Conservation (phyloP, 2,113 vertebrate species). For the Phyllostomus hastatus region DNA sequence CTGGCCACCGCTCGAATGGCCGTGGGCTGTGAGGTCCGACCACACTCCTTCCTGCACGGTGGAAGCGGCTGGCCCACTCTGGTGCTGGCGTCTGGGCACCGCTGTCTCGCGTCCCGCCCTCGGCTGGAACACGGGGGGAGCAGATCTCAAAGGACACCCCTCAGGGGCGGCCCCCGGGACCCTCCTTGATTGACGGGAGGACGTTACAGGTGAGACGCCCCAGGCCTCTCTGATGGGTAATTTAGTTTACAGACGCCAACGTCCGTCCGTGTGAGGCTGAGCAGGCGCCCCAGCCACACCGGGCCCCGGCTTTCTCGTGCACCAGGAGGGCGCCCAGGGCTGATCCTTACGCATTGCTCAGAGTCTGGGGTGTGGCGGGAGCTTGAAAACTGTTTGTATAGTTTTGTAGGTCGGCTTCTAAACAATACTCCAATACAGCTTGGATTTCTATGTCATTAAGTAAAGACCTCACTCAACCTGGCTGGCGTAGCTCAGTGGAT, state of each 20-base stretch:
- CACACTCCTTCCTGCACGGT: background rate
- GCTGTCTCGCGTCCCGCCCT: background rate
- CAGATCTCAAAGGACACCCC: background rate
- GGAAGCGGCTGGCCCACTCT: background rate
- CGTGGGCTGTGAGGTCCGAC: too few species aligned
- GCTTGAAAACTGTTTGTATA: background rate
- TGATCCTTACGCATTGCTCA: background rate
- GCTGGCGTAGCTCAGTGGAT: too few species aligned
- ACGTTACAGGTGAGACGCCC: fast-evolving
- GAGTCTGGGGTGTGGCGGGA: background rate
- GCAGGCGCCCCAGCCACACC: fast-evolving
- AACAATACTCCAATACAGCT: background rate
- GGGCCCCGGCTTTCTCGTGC: background rate
- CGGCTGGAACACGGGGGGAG: background rate
- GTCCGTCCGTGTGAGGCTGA: background rate
- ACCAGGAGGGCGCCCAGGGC: background rate
- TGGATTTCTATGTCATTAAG: background rate
- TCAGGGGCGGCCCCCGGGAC: background rate
- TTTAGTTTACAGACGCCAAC: fast-evolving
- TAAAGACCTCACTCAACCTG: background rate
- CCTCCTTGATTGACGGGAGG: background rate
- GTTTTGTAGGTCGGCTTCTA: background rate
- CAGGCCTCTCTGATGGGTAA: background rate
- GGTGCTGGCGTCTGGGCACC: fast-evolving
- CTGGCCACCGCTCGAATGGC: background rate